These are phyloP conservation scores for Notothenia coriiceps DNA, from an alignment of 2,113 vertebrate species.

Conservation along the genomic window DNA sequence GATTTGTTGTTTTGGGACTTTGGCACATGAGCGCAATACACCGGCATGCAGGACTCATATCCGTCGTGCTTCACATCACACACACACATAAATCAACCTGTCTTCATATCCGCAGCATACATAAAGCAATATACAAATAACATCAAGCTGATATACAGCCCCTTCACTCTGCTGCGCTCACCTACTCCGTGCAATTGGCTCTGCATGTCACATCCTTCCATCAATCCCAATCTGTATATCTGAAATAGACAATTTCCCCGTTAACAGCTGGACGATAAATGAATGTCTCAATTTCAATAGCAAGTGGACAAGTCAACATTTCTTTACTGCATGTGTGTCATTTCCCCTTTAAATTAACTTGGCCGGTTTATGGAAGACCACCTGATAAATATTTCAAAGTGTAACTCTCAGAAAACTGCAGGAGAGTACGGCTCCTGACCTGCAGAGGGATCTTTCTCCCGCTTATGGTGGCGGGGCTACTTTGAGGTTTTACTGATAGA, in stretches of 20 bases:
- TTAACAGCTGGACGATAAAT: conserved; percentile 33
- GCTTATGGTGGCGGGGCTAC: neutral
- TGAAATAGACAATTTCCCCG: conserved; percentile 35
- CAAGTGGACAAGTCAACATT: neutral
- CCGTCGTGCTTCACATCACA: conserved; percentile 24
- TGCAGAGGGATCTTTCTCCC: neutral
- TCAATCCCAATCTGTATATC: conserved; percentile 33
- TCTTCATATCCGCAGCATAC: conserved; percentile 27
- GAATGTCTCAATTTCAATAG: conserved; percentile 21
- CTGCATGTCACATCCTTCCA: conserved; percentile 47
- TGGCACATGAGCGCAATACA: conserved; percentile 27
- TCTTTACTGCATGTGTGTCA: neutral
- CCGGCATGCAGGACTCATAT: conserved; percentile 30
- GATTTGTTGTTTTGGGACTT: conserved; percentile 31
- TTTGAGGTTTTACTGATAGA: neutral
- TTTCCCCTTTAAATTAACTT: conserved; percentile 32
- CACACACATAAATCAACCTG: conserved; percentile 45
- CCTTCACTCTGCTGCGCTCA: conserved; percentile 21
- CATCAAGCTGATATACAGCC: conserved; percentile 60
- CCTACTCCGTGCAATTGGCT: conserved; percentile 41
- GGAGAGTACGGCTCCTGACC: neutral
- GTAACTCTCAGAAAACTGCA: conserved; percentile 2
- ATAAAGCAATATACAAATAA: conserved; percentile 51
- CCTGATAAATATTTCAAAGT: conserved; percentile 34
- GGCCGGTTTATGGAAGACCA: neutral